Conservation (phyloP, 2,888 invertebrate genomes). For the Syrista parreyssii region DNA sequence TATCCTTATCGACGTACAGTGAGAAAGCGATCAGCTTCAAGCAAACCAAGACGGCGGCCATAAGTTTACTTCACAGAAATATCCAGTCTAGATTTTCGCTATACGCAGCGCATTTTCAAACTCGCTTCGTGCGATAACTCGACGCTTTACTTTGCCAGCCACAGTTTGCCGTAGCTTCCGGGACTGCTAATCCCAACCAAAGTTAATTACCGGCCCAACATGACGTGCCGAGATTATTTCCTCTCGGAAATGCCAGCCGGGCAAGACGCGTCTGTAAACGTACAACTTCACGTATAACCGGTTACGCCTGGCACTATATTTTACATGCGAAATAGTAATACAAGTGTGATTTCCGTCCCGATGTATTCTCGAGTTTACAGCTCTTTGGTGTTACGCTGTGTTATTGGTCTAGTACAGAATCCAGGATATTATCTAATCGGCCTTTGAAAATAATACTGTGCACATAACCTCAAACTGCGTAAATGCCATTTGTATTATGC, state of each 20-base stretch:
- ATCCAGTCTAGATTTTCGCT: not conserved
- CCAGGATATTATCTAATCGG: not conserved
- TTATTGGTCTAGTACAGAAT: not conserved
- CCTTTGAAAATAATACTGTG: not conserved
- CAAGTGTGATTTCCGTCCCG: not conserved
- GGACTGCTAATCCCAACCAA: slow-evolving; percentile 36
- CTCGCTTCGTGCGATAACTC: slow-evolving; percentile 20
- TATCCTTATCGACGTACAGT: not conserved
- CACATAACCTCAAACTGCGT: not conserved
- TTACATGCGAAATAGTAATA: not conserved
- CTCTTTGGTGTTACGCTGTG: not conserved
- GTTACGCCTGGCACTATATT: not conserved
- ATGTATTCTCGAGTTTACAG: not conserved
- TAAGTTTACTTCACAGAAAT: too few species aligned
- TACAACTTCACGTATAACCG: not conserved
- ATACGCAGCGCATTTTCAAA: slow-evolving; percentile 15
- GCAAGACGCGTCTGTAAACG: not conserved
- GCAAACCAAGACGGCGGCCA: too few species aligned
- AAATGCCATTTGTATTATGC: not conserved
- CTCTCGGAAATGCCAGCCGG: not conserved
- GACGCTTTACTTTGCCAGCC: not conserved
- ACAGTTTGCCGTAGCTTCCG: slow-evolving; percentile 12
- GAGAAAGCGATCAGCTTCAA: not conserved
- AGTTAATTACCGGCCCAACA: slow-evolving; percentile 34
- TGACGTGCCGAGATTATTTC: not conserved